Conservation (phyloP, 2,113 vertebrate genomes). For the Acrocephalus arundinaceus region DNA sequence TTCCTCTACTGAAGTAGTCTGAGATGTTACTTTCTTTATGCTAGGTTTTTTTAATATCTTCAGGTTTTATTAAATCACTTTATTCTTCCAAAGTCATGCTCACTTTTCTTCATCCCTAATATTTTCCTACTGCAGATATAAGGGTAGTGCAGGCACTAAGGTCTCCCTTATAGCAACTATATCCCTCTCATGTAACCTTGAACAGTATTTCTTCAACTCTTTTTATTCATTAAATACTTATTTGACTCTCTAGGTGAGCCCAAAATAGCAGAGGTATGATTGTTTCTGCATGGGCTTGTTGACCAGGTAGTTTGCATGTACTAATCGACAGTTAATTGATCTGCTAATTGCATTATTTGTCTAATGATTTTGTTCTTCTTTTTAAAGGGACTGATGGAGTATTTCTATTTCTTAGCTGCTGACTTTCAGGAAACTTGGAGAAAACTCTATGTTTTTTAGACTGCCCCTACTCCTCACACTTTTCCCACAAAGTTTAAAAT, state of each 20-base stretch:
- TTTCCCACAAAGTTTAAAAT: neutral
- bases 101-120: neutral
- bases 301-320: neutral
- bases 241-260: neutral
- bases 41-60: neutral
- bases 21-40: neutral
- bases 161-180: fast-evolving
- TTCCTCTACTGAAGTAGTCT: neutral
- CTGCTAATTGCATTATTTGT: neutral
- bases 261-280: neutral
- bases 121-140: neutral
- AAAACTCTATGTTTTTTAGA: neutral
- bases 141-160: neutral
- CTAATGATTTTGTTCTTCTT: neutral
- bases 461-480: neutral
- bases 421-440: neutral
- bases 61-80: neutral
- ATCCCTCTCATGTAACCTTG: neutral
- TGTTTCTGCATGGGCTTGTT: neutral
- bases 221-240: neutral
- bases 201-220: neutral
- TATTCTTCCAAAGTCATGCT: neutral
- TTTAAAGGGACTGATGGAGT: neutral
- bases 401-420: neutral
- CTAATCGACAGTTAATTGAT: neutral